Evolutionary conservation across 2,113 vertebrate genomes (phyloP), one percentile per base, ranked within the genome.

Genomic region (Nannospalax galili): DNA sequence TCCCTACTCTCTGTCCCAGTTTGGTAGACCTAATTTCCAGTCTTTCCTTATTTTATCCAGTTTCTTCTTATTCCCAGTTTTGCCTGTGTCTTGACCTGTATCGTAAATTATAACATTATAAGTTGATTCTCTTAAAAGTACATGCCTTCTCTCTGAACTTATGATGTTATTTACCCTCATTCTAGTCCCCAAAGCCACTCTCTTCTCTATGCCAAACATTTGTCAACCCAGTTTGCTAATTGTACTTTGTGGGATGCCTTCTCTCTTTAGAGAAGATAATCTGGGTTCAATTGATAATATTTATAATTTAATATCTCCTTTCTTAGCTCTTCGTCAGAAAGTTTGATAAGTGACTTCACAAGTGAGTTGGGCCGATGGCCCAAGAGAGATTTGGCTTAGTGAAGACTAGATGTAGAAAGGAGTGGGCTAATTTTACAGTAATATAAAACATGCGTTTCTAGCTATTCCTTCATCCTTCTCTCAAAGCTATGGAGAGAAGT

Each of bases 51-150:
- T 12, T 35, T 0, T 52, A 9, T 35, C n/a, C n/a, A n/a, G n/a
- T n/a, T n/a, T n/a, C n/a, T n/a, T n/a, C n/a, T n/a, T n/a, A n/a
- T n/a, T n/a, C n/a, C 37, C 14, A 73, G 40, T 84, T 93, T 84
- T 30, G 14, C 30, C 24, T 67, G n/a, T 11, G 15, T 90, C 28
- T 78, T 91, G 65, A 79, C 48, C 58, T 69, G 5, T 32, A 45
- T 45, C 30, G 69, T 91, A 87, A 93, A 87, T 22, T 17, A 48
- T 4, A 90, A 30, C 80, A 52, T 67, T 65, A 45, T 26, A 8
- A 85, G 86, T 58, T 45, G 87, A 72, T 89, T 93, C 35, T 94
- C 56, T 93, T 77, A 88, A 15, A 52, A 16, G 10, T 12, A 58
- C 84, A 48, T 73, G 84, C 22, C 30, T 92, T 91, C 52, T 85